Percentiles rank a stretch among this genome's conserved stretches.
phyloP scores from a whole-genome alignment of 2,113 vertebrate genomes.

The Psettodes erumei region DNA sequence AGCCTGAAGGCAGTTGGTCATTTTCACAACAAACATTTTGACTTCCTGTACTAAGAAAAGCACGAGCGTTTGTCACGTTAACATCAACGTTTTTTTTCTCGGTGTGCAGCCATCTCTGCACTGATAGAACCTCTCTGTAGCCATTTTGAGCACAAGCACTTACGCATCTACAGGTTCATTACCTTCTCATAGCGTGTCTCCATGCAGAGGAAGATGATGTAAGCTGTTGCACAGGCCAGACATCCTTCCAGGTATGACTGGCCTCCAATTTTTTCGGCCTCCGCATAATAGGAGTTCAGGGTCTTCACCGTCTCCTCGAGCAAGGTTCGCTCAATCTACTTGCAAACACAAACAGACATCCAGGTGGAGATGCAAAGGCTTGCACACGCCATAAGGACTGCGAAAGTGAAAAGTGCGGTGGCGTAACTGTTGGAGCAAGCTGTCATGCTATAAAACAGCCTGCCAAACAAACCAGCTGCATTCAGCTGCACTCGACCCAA shows the following conservation, averaged over 20 bases:
- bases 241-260: constrained; percentile 97
- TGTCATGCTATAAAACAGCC: constrained; percentile 19
- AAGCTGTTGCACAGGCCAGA: constrained; percentile 94
- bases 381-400: constrained; percentile 5
- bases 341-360: constrained; percentile 47
- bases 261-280: constrained; percentile 97
- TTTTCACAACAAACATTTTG: not conserved
- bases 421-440: constrained; percentile 17
- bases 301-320: constrained; percentile 98
- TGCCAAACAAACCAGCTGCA: constrained; percentile 53
- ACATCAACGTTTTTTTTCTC: not conserved
- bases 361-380: constrained; percentile 29
- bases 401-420: not conserved
- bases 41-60: not conserved
- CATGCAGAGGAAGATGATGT: constrained; percentile 98
- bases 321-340: constrained; percentile 93
- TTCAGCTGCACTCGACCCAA: too few species aligned
- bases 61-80: not conserved
- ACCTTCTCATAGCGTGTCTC: constrained; percentile 99
- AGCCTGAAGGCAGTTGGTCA: not conserved
- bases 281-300: constrained; percentile 92
- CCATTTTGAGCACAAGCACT: not conserved
- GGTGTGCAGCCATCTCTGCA: not conserved
- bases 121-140: not conserved
- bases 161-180: constrained; percentile 10